phyloP scores from a whole-genome alignment of 2,797 vertebrate species.

The Clarias platycephalus region DNA sequence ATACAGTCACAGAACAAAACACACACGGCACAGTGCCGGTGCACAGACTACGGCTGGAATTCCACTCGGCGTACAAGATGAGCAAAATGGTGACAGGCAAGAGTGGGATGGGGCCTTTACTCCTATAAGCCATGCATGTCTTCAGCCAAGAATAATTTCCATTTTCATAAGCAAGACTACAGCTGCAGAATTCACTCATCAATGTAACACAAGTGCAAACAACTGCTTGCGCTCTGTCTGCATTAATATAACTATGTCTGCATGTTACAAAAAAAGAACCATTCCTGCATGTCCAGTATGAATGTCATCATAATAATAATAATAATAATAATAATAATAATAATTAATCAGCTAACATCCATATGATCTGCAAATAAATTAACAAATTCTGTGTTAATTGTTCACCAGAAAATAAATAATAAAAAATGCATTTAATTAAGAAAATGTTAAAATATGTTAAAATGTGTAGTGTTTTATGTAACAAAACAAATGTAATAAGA shows the following conservation, averaged over 20 bases:
- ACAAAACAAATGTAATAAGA: not conserved
- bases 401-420: not conserved
- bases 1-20: constrained; percentile 62
- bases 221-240: constrained; percentile 39
- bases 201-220: constrained; percentile 42
- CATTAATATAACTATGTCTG: constrained; percentile 33
- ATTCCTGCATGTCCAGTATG: not conserved
- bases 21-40: constrained; percentile 53
- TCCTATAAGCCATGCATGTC: constrained; percentile 52
- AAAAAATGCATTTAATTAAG: not conserved
- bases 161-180: constrained; percentile 54
- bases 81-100: constrained; percentile 58
- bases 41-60: constrained; percentile 55
- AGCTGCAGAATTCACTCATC: constrained; percentile 44
- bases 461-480: not conserved
- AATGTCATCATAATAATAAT: not conserved
- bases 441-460: not conserved
- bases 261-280: constrained; percentile 18
- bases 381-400: not conserved
- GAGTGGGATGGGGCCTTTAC: constrained; percentile 54
- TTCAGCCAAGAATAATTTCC: constrained; percentile 56
- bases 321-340: not conserved
- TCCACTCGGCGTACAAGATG: constrained; percentile 57
- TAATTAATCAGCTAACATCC: not conserved
- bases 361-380: not conserved